Conservation (phyloP, 1,140 invertebrate species). For the Battus philenor region DNA sequence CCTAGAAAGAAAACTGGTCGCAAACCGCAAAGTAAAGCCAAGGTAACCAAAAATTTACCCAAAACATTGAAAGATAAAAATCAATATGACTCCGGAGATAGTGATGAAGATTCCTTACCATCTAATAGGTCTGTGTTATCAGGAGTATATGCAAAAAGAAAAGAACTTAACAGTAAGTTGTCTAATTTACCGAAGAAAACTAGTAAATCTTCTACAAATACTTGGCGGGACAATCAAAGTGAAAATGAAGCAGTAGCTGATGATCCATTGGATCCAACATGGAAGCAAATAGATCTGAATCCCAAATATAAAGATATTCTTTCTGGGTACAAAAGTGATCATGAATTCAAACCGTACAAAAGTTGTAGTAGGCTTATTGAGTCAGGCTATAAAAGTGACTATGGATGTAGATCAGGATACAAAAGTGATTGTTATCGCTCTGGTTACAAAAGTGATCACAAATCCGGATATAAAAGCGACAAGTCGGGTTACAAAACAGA, state of each 20-base stretch:
- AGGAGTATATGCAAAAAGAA: slow-evolving; percentile 71
- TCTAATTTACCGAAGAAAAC: slow-evolving; percentile 56
- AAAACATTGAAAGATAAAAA: slow-evolving; percentile 75
- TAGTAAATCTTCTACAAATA: slow-evolving; percentile 48
- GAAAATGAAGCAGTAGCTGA: slow-evolving; percentile 72
- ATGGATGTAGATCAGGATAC: slow-evolving; percentile 74
- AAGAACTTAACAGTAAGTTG: slow-evolving; percentile 69
- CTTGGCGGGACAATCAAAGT: slow-evolving; percentile 69
- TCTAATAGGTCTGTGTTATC: slow-evolving; percentile 66
- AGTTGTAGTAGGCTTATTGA: slow-evolving; percentile 78
- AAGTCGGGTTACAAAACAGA: slow-evolving; percentile 78
- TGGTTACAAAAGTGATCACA: slow-evolving; percentile 78
- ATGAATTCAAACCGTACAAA: slow-evolving; percentile 74
- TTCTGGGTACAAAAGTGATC: slow-evolving; percentile 77
- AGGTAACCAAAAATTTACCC: slow-evolving; percentile 65
- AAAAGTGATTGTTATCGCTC: slow-evolving; percentile 75
- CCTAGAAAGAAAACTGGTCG: slow-evolving; percentile 83
- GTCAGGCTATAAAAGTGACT: slow-evolving; percentile 78
- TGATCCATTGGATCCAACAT: slow-evolving; percentile 75
- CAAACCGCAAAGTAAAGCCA: slow-evolving; percentile 70
- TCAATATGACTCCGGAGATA: slow-evolving; percentile 63
- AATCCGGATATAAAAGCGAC: slow-evolving; percentile 79
- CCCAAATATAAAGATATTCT: slow-evolving; percentile 77
- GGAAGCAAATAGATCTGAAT: slow-evolving; percentile 79
- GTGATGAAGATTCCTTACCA: slow-evolving; percentile 56